These are phyloP conservation scores for Caenorhabditis afra DNA, from an alignment of 2,888 invertebrate genomes.

Conservation along the genomic window DNA sequence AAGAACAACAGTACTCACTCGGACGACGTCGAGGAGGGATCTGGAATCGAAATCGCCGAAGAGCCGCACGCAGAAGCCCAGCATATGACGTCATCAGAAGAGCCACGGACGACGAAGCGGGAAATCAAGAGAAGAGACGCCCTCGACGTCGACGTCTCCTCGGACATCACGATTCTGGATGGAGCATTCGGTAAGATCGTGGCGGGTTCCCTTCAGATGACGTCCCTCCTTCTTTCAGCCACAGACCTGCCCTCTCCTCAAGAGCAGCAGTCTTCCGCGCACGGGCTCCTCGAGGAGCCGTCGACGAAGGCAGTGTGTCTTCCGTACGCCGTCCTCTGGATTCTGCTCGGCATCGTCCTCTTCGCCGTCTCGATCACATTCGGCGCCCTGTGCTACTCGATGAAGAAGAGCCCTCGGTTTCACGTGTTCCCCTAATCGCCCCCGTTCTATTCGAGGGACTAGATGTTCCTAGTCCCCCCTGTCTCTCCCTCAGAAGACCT, in stretches of 20 bases:
- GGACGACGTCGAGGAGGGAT: constrained; percentile 57
- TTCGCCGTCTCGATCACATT: constrained; percentile 64
- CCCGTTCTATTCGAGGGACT: too few species aligned
- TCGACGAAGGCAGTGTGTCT: constrained; percentile 62
- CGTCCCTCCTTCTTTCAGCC: constrained; percentile 27
- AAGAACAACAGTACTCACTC: constrained; percentile 16
- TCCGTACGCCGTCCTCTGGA: constrained; percentile 67
- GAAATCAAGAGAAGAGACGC: constrained; percentile 69
- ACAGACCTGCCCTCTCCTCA: constrained; percentile 53
- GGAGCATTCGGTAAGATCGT: constrained; percentile 68
- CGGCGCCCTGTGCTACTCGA: constrained; percentile 65
- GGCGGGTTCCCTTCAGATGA: not conserved
- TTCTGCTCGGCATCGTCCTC: constrained; percentile 64
- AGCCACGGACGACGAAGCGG: constrained; percentile 49
- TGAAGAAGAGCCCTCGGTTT: constrained; percentile 62
- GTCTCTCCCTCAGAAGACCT: constrained; percentile 46
- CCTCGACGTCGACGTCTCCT: constrained; percentile 77
- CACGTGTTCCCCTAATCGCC: constrained; percentile 52
- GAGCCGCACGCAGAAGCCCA: constrained; percentile 35
- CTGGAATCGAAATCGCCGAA: constrained; percentile 35
- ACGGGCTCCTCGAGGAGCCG: constrained; percentile 24
- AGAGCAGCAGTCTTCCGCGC: constrained; percentile 50
- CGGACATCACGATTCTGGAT: constrained; percentile 78
- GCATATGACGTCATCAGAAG: constrained; percentile 49
- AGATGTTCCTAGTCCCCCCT: not conserved